Conservation (phyloP, 2,797 vertebrate species). For the Enteromius anoplus region DNA sequence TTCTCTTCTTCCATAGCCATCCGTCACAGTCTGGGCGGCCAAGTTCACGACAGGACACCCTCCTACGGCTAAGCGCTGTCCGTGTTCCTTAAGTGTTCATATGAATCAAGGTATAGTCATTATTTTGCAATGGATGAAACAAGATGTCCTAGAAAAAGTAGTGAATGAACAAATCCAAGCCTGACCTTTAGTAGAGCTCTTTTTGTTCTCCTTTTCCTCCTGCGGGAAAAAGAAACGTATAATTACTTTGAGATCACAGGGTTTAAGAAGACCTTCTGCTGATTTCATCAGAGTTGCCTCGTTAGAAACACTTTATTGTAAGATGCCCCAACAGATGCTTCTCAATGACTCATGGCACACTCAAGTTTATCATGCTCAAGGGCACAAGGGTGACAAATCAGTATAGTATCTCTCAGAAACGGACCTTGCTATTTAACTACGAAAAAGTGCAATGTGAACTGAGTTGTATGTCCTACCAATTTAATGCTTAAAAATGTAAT, state of each 20-base stretch:
- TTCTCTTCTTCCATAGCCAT: slow-evolving; percentile 95
- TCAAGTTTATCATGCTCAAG: slow-evolving; percentile 7
- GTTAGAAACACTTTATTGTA: slow-evolving; percentile 7
- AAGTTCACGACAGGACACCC: slow-evolving; percentile 92
- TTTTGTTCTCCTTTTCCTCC: slow-evolving; percentile 74
- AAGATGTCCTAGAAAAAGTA: neutral
- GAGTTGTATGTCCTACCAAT: neutral
- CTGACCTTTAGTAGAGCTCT: slow-evolving; percentile 74
- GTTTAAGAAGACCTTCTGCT: neutral
- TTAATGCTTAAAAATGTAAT: neutral
- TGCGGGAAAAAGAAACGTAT: slow-evolving; percentile 40
- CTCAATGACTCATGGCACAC: neutral
- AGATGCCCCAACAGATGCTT: slow-evolving; percentile 11
- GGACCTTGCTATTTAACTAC: neutral
- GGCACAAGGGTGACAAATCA: neutral
- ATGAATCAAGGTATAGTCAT: neutral
- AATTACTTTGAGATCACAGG: neutral
- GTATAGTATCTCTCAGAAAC: neutral
- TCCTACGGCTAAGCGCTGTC: slow-evolving; percentile 82
- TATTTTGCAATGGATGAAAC: slow-evolving; percentile 5
- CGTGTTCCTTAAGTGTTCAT: slow-evolving; percentile 63
- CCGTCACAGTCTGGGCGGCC: slow-evolving; percentile 88
- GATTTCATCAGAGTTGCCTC: neutral
- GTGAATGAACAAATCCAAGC: neutral
- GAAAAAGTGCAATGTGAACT: neutral